Evolutionary conservation across 2,888 invertebrate genomes (phyloP).

Genomic region (Paralinhomoeus sp.): DNA sequence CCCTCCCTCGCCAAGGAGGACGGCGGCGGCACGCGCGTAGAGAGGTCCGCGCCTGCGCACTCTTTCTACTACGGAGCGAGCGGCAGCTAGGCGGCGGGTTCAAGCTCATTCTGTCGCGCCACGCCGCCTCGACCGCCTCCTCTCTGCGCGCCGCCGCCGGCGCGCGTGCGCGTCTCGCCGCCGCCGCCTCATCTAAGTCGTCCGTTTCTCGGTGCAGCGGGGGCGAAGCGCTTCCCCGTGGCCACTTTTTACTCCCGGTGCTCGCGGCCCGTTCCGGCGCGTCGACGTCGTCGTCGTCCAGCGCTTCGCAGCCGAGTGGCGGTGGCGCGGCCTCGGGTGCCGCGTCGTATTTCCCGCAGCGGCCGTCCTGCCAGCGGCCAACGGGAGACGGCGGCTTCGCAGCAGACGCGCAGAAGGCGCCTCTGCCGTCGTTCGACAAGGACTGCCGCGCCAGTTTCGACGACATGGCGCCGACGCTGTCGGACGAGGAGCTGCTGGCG

Average conservation of each 20-base stretch:
- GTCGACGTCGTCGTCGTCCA: too few species aligned
- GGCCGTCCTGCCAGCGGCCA: too few species aligned
- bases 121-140: conserved; percentile 60
- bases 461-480: neutral
- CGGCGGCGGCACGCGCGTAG: conserved; percentile 33
- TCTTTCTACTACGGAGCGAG: conserved; percentile 31
- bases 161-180: conserved; percentile 18
- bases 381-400: too few species aligned
- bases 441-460: neutral
- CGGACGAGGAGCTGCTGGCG: neutral
- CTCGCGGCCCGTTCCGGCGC: conserved; percentile 13
- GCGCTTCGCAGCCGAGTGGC: too few species aligned
- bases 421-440: neutral
- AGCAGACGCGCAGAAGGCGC: neutral
- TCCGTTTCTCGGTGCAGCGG: conserved; percentile 11
- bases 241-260: conserved; percentile 15
- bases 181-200: neutral
- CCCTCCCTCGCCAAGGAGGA: too few species aligned
- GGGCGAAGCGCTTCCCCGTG: conserved; percentile 14
- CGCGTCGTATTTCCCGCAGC: too few species aligned
- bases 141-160: conserved; percentile 48
- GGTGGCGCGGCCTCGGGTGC: too few species aligned
- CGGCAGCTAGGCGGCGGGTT: neutral
- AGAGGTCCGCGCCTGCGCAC: conserved; percentile 92
- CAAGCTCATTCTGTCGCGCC: conserved; percentile 58